Percentiles rank a stretch among this genome's conserved stretches.
Evolutionary conservation across 2,888 invertebrate genomes (phyloP).

Genomic region (Calameuta idolon): DNA sequence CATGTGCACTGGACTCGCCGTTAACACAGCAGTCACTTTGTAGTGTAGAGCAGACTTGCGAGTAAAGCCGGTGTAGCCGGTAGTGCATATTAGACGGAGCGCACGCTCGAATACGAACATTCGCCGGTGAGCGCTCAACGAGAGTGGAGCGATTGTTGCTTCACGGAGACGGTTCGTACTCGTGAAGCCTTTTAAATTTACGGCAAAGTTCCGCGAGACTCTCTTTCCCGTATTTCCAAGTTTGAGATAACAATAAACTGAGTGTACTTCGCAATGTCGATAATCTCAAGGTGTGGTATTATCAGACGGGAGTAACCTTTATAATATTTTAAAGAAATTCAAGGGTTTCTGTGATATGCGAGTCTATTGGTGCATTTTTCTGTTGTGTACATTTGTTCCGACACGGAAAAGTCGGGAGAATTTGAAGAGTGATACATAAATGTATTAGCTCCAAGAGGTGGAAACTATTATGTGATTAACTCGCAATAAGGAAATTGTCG

Average conservation of each 20-base stretch:
- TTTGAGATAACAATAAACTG: neutral
- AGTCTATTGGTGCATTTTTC: neutral
- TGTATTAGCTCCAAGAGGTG: neutral
- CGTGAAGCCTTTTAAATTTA: neutral
- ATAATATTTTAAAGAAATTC: neutral
- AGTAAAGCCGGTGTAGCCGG: slow-evolving; percentile 34
- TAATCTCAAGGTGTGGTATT: neutral
- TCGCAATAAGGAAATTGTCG: neutral
- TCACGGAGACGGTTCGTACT: neutral
- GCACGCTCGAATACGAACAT: slow-evolving; percentile 50
- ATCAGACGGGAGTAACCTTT: neutral
- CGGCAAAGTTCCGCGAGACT: neutral
- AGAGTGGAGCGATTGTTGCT: slow-evolving; percentile 37
- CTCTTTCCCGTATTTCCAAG: neutral
- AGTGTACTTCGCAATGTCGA: neutral
- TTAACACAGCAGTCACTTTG: slow-evolving; percentile 55
- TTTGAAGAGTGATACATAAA: neutral
- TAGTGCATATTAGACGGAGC: slow-evolving; percentile 56
- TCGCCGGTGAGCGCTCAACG: slow-evolving; percentile 58
- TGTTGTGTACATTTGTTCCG: neutral
- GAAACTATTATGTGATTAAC: neutral
- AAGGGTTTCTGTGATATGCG: neutral
- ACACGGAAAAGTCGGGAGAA: neutral
- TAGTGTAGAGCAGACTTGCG: slow-evolving; percentile 33
- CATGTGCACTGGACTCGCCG: slow-evolving; percentile 24